Evolutionary conservation across 92 coral and sea anemone species (phyloP), one percentile per base, ranked within the genome.

Genomic region (Isaurus tuberculatus): DNA sequence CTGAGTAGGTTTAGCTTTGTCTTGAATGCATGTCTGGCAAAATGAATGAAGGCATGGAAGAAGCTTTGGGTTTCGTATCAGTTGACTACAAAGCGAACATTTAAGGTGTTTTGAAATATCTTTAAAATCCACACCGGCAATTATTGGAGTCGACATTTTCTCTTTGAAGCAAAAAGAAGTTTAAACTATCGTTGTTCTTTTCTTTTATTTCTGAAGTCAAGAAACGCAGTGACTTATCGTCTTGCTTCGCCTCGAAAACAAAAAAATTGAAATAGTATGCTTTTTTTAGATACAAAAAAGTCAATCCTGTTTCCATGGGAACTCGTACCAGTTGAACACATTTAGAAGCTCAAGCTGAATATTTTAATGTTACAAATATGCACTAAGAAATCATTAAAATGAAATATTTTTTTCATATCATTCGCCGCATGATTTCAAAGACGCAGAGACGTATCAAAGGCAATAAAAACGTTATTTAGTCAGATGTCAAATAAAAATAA

Each of bases 31-130:
- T 34, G 82, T 86, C 65, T 90, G 92, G 74, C 99, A 96, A 75
- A 88, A 96, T 3, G 99, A 94, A 72, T 96, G 99, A 36, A 96
- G 92, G 46, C 99, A 96, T 0, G 98, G 98, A 32, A 96, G 75
- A 3, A 96, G 93, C 42, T 88, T 94, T 9, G 99, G 99, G 20
- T 75, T 89, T 53, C 95, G 95, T 72, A 96, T 92, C 63, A 96
- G 77, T 29, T 92, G 91, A 27, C 79, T 83, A 57, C 99, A 96
- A 43, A 84, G 83, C 28, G 84, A 55, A 53, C 99, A 96, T 53
- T 86, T 92, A 72, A 94, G 70, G 80, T 94, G 94, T 34, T 86
- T 91, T 34, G 98, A 80, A 5, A 94, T 91, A 42, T 91, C 94
- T 58, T 94, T 88, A 17, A 91, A 87, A 61, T 91, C 87, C 26